These are phyloP conservation scores for Rhea pennata DNA, from an alignment of 2,113 vertebrate genomes.

Conservation along the genomic window DNA sequence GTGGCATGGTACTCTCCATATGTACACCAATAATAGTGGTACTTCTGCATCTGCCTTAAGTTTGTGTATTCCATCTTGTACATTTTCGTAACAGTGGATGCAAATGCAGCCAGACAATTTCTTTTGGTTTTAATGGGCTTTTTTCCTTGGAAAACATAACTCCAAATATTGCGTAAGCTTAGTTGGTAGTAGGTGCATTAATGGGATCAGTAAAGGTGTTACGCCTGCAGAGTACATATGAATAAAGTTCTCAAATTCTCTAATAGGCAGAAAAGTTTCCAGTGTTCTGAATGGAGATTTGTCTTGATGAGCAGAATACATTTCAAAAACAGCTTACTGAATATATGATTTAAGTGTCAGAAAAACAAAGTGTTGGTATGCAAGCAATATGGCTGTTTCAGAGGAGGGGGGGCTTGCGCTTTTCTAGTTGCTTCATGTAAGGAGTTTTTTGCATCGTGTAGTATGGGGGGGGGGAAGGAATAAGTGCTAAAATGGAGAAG, in stretches of 20 bases:
- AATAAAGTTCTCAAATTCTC: slow-evolving; percentile 7
- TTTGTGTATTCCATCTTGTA: not conserved
- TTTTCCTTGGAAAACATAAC: slow-evolving; percentile 21
- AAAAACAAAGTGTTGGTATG: not conserved
- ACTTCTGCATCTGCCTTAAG: not conserved
- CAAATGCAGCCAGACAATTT: slow-evolving; percentile 8
- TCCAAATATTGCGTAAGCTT: not conserved
- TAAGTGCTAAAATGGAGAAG: not conserved
- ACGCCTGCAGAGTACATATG: not conserved
- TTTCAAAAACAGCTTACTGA: not conserved
- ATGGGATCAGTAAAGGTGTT: not conserved
- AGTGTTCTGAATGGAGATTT: not conserved
- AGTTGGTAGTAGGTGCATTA: not conserved
- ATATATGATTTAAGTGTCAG: not conserved
- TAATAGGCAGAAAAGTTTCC: slow-evolving; percentile 4
- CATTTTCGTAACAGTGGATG: not conserved
- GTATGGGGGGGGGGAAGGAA: not conserved
- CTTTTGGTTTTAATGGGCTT: slow-evolving; percentile 24
- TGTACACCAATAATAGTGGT: not conserved
- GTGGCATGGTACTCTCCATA: not conserved
- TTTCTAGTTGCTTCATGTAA: not conserved
- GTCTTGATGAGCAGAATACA: not conserved
- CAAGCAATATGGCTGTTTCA: accelerated
- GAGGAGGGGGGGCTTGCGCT: not conserved
- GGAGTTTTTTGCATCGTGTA: not conserved